These are phyloP conservation scores for Ganaspis sp. DNA, from an alignment of 1,140 invertebrate genomes.

Conservation along the genomic window DNA sequence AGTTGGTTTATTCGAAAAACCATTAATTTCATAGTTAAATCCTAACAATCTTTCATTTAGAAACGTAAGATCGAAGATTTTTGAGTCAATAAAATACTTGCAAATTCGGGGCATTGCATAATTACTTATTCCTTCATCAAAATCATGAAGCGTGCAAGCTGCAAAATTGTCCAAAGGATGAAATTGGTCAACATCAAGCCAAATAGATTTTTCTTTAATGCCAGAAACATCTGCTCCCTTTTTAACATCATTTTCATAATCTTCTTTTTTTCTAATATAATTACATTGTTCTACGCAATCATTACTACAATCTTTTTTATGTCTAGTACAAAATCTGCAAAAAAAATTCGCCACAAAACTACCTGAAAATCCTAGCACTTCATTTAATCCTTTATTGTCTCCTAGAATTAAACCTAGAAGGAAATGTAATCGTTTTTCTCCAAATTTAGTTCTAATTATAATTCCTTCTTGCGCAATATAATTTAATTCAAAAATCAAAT, in stretches of 20 bases:
- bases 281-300: neutral
- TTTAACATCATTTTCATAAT: neutral
- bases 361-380: neutral
- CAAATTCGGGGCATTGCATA: neutral
- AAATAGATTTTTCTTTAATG: neutral
- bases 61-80: neutral
- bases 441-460: neutral
- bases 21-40: neutral
- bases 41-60: neutral
- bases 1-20: too few species aligned
- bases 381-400: neutral
- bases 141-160: too few species aligned
- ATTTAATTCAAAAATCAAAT: neutral
- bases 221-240: neutral
- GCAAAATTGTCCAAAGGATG: too few species aligned
- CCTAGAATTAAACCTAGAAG: neutral
- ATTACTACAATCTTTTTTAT: neutral
- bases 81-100: neutral
- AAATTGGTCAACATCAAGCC: neutral
- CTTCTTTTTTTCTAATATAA: neutral
- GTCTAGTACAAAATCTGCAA: neutral
- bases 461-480: neutral
- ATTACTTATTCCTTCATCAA: neutral
- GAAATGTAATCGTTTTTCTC: neutral
- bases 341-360: neutral